Evolutionary conservation across 1,140 invertebrate species (phyloP).

Genomic region (Pogonomyrmex barbatus): DNA sequence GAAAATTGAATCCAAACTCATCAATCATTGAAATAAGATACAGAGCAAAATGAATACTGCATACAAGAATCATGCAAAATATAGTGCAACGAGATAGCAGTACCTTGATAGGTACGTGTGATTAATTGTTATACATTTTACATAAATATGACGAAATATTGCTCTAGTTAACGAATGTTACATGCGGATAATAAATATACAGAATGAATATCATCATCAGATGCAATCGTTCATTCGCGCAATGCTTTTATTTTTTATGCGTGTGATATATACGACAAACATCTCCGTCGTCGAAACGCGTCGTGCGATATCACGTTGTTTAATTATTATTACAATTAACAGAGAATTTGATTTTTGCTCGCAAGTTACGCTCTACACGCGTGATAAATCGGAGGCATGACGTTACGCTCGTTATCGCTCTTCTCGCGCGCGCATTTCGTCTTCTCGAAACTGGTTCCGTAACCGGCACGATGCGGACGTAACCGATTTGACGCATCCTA

Average conservation of each 20-base stretch:
- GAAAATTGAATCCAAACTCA: background rate
- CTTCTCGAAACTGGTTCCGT: conserved; percentile 15
- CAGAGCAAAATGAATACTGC: background rate
- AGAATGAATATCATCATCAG: background rate
- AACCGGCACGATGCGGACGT: background rate
- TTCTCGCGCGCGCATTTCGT: conserved; percentile 18
- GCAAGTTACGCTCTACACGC: background rate
- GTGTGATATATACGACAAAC: background rate
- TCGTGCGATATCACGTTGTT: conserved; percentile 2
- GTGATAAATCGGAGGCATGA: conserved; percentile 8
- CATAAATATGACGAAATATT: conserved; percentile 26
- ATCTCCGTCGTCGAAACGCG: background rate
- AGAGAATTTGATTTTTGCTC: conserved; percentile 19
- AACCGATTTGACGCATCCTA: conserved; percentile 28
- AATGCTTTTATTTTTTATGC: conserved; percentile 29
- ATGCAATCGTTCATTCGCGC: conserved; percentile 18
- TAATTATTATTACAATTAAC: conserved; percentile 47
- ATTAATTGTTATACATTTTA: conserved; percentile 10
- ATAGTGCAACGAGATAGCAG: background rate
- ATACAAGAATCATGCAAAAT: background rate
- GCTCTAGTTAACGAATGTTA: conserved; percentile 6
- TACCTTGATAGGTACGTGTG: background rate
- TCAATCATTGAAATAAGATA: background rate
- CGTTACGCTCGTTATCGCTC: conserved; percentile 28
- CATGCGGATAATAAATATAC: conserved; percentile 14